Percentiles rank a stretch among this genome's conserved stretches.
These are phyloP conservation scores for Incurvaria masculella DNA, from an alignment of 2,888 invertebrate genomes.

Conservation along the genomic window DNA sequence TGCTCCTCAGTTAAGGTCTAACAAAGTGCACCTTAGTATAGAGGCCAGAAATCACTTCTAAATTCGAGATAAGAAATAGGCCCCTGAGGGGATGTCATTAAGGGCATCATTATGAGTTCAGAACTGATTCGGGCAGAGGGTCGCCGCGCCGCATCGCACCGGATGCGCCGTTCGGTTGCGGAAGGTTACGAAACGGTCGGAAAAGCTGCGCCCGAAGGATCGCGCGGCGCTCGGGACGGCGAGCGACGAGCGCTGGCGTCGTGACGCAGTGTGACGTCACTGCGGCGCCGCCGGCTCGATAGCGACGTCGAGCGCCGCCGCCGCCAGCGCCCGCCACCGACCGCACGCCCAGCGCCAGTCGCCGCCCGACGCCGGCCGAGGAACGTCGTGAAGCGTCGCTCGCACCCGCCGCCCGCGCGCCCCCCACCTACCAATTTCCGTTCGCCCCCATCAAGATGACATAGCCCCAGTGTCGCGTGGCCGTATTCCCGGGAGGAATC, in stretches of 20 bases:
- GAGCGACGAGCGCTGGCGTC: slow-evolving; percentile 49
- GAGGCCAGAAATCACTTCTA: too few relatives aligned
- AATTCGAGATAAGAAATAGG: too few relatives aligned
- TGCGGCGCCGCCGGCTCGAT: slow-evolving; percentile 64
- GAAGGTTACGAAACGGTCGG: not conserved
- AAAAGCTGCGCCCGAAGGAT: slow-evolving; percentile 12
- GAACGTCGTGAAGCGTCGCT: slow-evolving; percentile 41
- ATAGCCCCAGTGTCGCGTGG: slow-evolving; percentile 52
- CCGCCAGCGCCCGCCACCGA: slow-evolving; percentile 51
- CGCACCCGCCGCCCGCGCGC: slow-evolving; percentile 45
- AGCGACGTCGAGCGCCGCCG: slow-evolving; percentile 20
- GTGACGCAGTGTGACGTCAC: slow-evolving; percentile 70
- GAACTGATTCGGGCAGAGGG: not conserved
- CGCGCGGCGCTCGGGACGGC: slow-evolving; percentile 35
- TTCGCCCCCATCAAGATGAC: slow-evolving; percentile 49
- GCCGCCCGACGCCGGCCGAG: slow-evolving; percentile 53
- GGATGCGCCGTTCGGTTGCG: not conserved
- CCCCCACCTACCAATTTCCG: slow-evolving; percentile 49
- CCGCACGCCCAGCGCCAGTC: slow-evolving; percentile 54
- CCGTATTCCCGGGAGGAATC: slow-evolving; percentile 41
- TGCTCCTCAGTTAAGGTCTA: too few relatives aligned
- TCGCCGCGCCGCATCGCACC: not conserved
- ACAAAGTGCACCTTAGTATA: too few relatives aligned
- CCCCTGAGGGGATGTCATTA: too few relatives aligned
- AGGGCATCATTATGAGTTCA: too few relatives aligned